Percentiles rank a stretch among this genome's conserved stretches.
phyloP scores from a whole-genome alignment of 2,797 vertebrate genomes.

The Zenarchopterus dispar region DNA sequence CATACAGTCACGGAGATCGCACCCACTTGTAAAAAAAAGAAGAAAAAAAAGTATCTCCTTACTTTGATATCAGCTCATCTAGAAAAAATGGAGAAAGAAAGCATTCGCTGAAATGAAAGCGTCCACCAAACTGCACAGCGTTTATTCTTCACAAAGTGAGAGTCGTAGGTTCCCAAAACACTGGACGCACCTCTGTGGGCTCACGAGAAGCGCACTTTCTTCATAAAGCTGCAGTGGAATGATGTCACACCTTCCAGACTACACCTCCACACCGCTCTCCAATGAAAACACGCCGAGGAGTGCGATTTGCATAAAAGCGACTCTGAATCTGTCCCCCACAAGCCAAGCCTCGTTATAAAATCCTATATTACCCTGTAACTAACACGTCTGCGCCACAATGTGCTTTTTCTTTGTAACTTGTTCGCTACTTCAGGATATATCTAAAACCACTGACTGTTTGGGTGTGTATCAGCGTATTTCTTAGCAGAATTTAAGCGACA shows the following conservation, averaged over 20 bases:
- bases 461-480: too few relatives aligned
- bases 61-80: slow-evolving; percentile 43
- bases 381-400: too few relatives aligned
- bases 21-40: slow-evolving; percentile 25
- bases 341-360: too few relatives aligned
- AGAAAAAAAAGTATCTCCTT: slow-evolving; percentile 49
- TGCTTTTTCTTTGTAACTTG: too few relatives aligned
- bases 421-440: too few relatives aligned
- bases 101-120: slow-evolving; percentile 8
- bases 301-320: slow-evolving; percentile 73
- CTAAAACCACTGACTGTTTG: too few relatives aligned
- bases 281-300: slow-evolving; percentile 63
- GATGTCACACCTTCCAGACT: slow-evolving; percentile 73
- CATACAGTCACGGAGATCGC: slow-evolving; percentile 57
- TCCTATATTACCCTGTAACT: too few relatives aligned
- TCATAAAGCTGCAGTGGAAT: slow-evolving; percentile 76
- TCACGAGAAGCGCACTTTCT: slow-evolving; percentile 73
- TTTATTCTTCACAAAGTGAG: slow-evolving; percentile 32
- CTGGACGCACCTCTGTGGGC: slow-evolving; percentile 65
- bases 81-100: too few relatives aligned
- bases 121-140: slow-evolving; percentile 21
- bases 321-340: slow-evolving; percentile 6
- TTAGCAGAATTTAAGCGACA: too few relatives aligned
- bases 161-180: slow-evolving; percentile 32
- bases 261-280: slow-evolving; percentile 75